A percentile compares a stretch with the other conserved stretches of the same genome.
Conservation (phyloP, 2,888 invertebrate genomes). For the Saturnia japonica region DNA sequence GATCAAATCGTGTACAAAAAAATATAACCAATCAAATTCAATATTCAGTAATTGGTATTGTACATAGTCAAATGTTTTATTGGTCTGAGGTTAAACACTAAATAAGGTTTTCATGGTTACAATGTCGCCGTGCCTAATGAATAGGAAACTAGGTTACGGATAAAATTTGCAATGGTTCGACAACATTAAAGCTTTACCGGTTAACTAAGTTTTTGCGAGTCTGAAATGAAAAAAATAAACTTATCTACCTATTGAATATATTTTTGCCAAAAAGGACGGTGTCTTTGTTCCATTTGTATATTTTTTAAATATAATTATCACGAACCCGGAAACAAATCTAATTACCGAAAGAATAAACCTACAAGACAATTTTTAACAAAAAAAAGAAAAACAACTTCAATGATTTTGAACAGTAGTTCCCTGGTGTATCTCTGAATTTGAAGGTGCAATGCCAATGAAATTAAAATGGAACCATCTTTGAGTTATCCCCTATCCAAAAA, state of each 20-base stretch:
- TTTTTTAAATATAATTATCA: neutral
- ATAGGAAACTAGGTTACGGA: slow-evolving; percentile 4
- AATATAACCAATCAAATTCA: neutral
- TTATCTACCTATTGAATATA: neutral
- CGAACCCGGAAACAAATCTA: no score
- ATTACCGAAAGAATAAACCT: no score
- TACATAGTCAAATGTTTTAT: neutral
- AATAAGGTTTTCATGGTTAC: neutral
- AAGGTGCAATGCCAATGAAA: no score
- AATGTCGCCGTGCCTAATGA: slow-evolving; percentile 7
- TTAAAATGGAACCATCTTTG: no score
- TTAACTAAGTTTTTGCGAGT: neutral
- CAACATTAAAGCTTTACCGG: neutral
- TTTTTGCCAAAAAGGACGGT: neutral
- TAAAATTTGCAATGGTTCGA: neutral
- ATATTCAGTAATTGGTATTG: neutral
- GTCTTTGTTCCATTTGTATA: neutral
- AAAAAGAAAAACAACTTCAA: no score
- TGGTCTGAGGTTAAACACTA: neutral
- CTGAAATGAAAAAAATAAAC: neutral
- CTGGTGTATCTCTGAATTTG: no score
- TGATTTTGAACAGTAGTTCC: no score
- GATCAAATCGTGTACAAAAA: neutral
- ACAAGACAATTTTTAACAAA: no score
- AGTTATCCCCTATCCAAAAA: no score